Evolutionary conservation across 2,797 vertebrate species (phyloP).

Genomic region (Danio choprae): DNA sequence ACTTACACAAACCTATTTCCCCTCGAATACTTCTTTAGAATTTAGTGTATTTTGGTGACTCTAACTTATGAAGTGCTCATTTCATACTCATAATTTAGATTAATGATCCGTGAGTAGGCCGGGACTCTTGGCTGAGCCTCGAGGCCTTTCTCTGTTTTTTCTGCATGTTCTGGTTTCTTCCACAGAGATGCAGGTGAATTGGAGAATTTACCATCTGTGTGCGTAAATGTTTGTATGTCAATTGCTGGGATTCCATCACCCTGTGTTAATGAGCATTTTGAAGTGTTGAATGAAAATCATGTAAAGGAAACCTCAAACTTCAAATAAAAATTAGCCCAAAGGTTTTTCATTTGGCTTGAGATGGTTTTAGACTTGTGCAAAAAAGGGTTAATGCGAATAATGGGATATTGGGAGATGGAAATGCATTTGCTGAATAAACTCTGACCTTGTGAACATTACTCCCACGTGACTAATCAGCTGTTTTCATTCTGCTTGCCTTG

Average conservation of each 20-base stretch:
- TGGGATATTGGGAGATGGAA: no score
- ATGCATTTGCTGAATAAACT: no score
- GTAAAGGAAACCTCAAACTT: no score
- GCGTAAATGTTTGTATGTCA: background rate
- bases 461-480: no score
- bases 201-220: background rate
- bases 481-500: no score
- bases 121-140: background rate
- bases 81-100: conserved; percentile 3
- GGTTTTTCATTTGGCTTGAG: no score
- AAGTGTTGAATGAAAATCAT: no score
- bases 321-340: no score
- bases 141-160: background rate
- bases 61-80: background rate
- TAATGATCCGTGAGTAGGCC: conserved; percentile 3
- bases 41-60: background rate
- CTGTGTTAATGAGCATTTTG: no score
- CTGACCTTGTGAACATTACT: no score
- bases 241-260: background rate
- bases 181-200: background rate
- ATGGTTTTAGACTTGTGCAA: no score
- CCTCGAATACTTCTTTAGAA: background rate
- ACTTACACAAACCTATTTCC: conserved; percentile 19
- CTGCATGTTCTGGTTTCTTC: background rate
- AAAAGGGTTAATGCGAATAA: no score